Conservation (phyloP, 2,888 invertebrate species). For the Melanchra persicariae region DNA sequence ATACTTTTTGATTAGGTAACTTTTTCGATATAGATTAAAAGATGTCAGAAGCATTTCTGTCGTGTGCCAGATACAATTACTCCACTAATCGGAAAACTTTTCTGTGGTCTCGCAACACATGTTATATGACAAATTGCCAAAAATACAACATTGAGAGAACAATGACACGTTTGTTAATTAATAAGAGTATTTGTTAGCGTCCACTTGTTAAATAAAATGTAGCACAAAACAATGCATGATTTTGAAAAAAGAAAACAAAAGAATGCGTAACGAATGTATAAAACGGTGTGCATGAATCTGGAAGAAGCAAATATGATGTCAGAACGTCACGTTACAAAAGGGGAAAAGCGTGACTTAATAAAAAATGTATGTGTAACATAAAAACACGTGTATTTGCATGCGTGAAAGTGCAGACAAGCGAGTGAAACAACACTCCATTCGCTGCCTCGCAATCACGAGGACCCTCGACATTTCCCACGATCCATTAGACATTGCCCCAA, state of each 20-base stretch:
- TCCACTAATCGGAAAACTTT: neutral
- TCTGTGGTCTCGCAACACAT: too few relatives aligned
- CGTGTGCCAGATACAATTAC: neutral
- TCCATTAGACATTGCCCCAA: constrained; percentile 81
- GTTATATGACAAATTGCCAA: too few relatives aligned
- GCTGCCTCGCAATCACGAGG: constrained; percentile 68
- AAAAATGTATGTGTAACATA: constrained; percentile 8
- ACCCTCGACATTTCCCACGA: constrained; percentile 73
- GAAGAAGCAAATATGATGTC: constrained; percentile 24
- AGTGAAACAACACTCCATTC: constrained; percentile 73
- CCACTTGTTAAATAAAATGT: neutral
- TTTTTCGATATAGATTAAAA: constrained; percentile 11
- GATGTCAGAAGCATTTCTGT: neutral
- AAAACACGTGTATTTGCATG: constrained; percentile 66
- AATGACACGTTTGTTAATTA: too few relatives aligned
- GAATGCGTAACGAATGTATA: neutral
- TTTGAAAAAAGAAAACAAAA: constrained; percentile 7
- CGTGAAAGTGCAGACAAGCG: constrained; percentile 73
- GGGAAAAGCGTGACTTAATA: constrained; percentile 5
- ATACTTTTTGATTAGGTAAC: neutral
- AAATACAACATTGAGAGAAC: too few relatives aligned
- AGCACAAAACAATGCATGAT: neutral
- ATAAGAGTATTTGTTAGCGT: too few relatives aligned
- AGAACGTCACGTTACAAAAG: constrained; percentile 1
- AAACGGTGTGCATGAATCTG: constrained; percentile 11